Conservation (phyloP, 53 echinoderm and acorn worm genomes). For the Henricia sp. region DNA sequence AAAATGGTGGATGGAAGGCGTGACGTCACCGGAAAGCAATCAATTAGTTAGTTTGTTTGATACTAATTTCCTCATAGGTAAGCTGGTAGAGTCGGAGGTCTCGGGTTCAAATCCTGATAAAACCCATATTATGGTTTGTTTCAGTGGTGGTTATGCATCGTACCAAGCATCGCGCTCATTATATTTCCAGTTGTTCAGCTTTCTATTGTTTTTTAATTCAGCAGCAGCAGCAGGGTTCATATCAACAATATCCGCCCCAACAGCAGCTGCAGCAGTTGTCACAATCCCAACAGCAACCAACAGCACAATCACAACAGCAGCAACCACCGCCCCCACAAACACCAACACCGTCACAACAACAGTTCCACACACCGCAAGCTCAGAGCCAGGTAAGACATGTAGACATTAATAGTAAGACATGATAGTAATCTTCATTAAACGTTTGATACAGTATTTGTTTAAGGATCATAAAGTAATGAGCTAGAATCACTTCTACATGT, state of each 20-base stretch:
- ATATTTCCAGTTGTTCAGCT: not conserved
- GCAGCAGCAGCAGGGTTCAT: slow-evolving; percentile 40
- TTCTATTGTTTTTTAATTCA: not conserved
- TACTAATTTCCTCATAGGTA: no score
- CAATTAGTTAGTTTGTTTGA: no score
- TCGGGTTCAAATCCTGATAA: no score
- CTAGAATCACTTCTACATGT: not conserved
- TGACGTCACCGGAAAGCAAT: no score
- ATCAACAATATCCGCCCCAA: slow-evolving; percentile 16
- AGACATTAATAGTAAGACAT: no score
- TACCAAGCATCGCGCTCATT: no score
- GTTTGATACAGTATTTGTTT: not conserved
- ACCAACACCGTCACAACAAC: slow-evolving; percentile 22
- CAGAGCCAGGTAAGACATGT: slow-evolving; percentile 52
- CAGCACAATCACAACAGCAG: slow-evolving; percentile 37
- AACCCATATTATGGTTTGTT: no score
- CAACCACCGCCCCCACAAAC: slow-evolving; percentile 1
- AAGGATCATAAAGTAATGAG: not conserved
- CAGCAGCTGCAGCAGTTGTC: slow-evolving; percentile 43
- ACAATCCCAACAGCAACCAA: slow-evolving; percentile 25
- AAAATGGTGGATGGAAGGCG: no score
- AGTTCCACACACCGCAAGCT: slow-evolving; percentile 20
- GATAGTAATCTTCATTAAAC: no score
- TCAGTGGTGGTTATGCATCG: no score
- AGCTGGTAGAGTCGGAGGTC: no score